Percentiles rank a stretch among this genome's conserved stretches.
Conservation (phyloP, 1,140 invertebrate genomes). For the Apis laboriosa region DNA sequence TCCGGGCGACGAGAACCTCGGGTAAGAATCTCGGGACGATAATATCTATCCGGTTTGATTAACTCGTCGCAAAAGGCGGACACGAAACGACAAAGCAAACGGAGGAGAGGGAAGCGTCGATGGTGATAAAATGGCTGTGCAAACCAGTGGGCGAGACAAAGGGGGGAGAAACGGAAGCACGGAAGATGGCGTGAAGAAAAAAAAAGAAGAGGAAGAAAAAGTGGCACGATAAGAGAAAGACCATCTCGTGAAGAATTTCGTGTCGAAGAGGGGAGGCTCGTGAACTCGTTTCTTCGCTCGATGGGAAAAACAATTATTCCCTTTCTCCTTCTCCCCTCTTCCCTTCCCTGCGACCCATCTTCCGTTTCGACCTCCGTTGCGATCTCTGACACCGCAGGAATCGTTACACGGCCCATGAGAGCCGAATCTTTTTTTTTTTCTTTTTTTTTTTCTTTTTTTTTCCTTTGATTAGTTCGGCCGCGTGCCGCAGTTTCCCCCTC, state of each 20-base stretch:
- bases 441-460: neutral
- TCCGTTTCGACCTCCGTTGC: neutral
- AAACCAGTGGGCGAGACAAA: neutral
- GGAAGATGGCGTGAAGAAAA: conserved; percentile 7
- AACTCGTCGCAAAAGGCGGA: conserved; percentile 47
- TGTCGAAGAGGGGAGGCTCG: conserved; percentile 16
- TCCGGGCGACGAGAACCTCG: neutral
- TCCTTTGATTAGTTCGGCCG: conserved; percentile 61
- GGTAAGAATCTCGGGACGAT: conserved; percentile 46
- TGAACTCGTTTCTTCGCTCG: conserved; percentile 64
- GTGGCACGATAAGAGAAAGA: conserved; percentile 40
- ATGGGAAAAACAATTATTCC: conserved; percentile 53
- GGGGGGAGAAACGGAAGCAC: conserved; percentile 15
- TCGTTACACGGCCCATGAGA: conserved; percentile 20
- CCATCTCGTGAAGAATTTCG: neutral
- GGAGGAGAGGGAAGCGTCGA: conserved; percentile 51
- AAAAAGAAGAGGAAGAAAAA: conserved; percentile 30
- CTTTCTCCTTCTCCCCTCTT: neutral
- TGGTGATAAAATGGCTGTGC: conserved; percentile 47
- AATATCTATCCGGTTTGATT: conserved; percentile 70
- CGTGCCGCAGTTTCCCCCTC: conserved; percentile 53
- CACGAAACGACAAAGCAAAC: conserved; percentile 3
- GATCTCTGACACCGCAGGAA: conserved; percentile 17
- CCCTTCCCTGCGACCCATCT: neutral
- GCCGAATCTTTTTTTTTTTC: neutral